Evolutionary conservation across 2,888 invertebrate genomes (phyloP), one percentile per base, ranked within the genome.

Genomic region (Mimumesa dahlbomi): DNA sequence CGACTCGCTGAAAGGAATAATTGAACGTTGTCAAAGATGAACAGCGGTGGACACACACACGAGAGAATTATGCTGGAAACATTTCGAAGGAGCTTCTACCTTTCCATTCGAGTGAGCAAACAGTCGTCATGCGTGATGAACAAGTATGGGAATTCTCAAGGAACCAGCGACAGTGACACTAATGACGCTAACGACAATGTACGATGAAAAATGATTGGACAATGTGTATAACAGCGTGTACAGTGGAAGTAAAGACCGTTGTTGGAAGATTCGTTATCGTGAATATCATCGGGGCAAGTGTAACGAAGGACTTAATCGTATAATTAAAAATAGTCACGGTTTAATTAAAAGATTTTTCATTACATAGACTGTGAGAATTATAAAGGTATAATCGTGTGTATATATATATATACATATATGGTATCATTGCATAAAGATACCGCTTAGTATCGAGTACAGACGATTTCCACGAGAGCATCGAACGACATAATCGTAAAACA

Each of bases 131-230:
- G 46, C 52, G 43, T 14, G 48, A 19, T 34, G 61, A 61, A 66
- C 66, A 50, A 62, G 52, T 67, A 64, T 76, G 75, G 67, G 73
- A 78, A 78, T 58, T 42, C 36, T 67, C 53, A 43, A 45, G 52
- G 13, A 21, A 40, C 56, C 72, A 40, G 29, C 40, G 52, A 69
- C 68, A 50, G 50, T 43, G 75, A 75, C 62, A 18, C 63, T 75
- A 71, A 71, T 54, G 62, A 73, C 63, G 52, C 56, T 62, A 68
- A 68, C 49, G 53, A 19, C 46, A 42, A n/a, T 9, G 9, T 9
- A 2, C 36, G 7, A 18, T 1, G 42, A 38, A 22, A 19, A 58
- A 50, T 34, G 36, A 31, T 14, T 31, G 13, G 9, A 50, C 50
- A 11, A n/a, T 13, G n/a, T 18, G 36, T 34, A 58, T 58, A 57